Conservation (phyloP, 1,140 invertebrate species). For the Hetaerina americana region DNA sequence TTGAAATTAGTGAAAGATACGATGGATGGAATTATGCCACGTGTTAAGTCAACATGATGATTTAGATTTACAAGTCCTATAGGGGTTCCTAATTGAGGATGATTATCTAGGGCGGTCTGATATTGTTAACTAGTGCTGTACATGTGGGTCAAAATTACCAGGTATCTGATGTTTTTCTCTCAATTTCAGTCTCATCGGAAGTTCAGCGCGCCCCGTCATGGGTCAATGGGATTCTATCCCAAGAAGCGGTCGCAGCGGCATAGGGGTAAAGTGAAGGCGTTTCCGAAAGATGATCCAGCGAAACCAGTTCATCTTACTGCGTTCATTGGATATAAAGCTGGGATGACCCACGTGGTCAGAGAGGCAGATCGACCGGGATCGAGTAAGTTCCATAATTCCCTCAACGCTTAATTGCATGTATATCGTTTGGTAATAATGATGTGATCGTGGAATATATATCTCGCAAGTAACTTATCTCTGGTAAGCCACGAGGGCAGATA, state of each 20-base stretch:
- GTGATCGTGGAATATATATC: too few relatives aligned
- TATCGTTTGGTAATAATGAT: too few relatives aligned
- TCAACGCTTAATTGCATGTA: not conserved
- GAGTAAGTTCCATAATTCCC: constrained; percentile 56
- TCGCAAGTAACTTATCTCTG: too few relatives aligned
- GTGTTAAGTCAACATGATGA: not conserved
- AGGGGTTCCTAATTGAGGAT: not conserved
- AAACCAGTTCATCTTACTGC: constrained; percentile 97
- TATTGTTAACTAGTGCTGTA: too few relatives aligned
- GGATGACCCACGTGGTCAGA: constrained; percentile 98
- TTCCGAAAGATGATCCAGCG: constrained; percentile 94
- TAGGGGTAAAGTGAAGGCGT: constrained; percentile 98
- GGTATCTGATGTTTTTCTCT: not conserved
- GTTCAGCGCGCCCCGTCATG: constrained; percentile 98
- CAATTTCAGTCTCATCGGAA: constrained; percentile 93
- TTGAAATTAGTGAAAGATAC: too few relatives aligned
- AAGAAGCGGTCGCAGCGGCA: constrained; percentile 92
- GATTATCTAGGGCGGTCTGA: not conserved
- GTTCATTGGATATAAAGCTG: constrained; percentile 97
- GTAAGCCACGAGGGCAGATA: too few relatives aligned
- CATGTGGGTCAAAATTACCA: too few relatives aligned
- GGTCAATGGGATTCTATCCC: constrained; percentile 98
- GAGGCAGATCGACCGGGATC: constrained; percentile 98
- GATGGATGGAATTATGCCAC: too few relatives aligned
- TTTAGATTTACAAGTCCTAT: not conserved